A percentile compares a stretch with the other conserved stretches of the same genome.
Evolutionary conservation across 2,888 invertebrate species (phyloP).

Genomic region (Stenodema calcarata): DNA sequence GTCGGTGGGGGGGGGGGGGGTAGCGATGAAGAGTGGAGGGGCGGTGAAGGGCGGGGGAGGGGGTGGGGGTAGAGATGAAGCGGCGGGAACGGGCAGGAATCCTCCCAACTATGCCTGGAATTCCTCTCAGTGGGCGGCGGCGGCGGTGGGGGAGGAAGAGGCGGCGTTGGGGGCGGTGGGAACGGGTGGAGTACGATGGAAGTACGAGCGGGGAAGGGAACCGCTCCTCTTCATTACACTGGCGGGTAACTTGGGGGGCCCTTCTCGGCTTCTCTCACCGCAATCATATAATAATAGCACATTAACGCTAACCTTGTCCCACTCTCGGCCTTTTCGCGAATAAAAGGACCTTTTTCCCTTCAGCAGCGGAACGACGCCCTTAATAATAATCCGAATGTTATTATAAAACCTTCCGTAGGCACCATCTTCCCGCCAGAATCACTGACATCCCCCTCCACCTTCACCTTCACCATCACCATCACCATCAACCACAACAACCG

Average conservation of each 20-base stretch:
- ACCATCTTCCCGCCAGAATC: no score
- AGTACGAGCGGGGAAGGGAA: neutral
- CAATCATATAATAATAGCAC: slow-evolving; percentile 45
- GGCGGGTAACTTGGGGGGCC: slow-evolving; percentile 47
- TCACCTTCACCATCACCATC: no score
- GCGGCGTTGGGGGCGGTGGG: neutral
- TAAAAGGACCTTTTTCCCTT: slow-evolving; percentile 4
- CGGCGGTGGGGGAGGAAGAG: neutral
- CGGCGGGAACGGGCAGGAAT: slow-evolving; percentile 22
- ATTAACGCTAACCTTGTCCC: slow-evolving; percentile 41
- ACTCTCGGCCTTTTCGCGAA: neutral
- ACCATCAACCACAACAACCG: no score
- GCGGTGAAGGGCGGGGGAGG: neutral
- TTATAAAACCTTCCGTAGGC: neutral
- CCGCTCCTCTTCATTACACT: slow-evolving; percentile 39
- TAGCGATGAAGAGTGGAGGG: no score
- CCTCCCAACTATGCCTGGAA: slow-evolving; percentile 47
- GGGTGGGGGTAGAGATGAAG: neutral
- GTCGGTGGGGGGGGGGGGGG: neutral
- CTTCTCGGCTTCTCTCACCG: slow-evolving; percentile 32
- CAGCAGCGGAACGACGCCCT: no score
- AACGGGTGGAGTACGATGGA: no score
- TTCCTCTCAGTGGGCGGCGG: neutral
- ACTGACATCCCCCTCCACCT: no score
- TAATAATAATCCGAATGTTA: neutral